Base-by-base conservation (phyloP, 2,888 invertebrate genomes). In the Nineta flava region DNA sequence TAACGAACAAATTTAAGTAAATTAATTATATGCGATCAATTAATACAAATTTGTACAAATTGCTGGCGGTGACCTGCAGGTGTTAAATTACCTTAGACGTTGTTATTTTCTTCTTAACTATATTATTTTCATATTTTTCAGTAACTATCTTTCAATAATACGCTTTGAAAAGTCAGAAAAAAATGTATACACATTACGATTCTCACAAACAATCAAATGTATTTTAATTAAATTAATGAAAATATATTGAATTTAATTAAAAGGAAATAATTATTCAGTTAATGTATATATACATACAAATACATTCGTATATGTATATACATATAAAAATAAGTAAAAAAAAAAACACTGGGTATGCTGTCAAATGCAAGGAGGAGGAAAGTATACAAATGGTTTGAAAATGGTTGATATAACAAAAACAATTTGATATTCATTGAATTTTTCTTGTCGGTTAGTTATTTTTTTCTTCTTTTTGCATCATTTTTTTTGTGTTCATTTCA, bases 341-440 rank as follows among this genome's bases (percentile, higher is more conserved):
- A 9, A 32, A 13, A 38, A 6, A 6, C 12, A n/a, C 12, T 38
- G 38, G 38, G 38, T n/a, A 12, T 15, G 38, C 38, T 38, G 38
- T 38, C 38, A 38, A 38, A 38, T 38, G 15, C 15, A 38, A 38
- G 15, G 15, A 38, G 38, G 38, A 38, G 38, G 38, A 38, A 38
- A 38, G n/a, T 7, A 26, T 26, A 26, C 26, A 26, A 26, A 26
- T 26, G 26, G 26, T 26, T 26, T 26, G 26, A 26, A 26, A 26
- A 26, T 26, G 26, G 6, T 26, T 26, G 6, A 7, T 26, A 26
- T 26, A 26, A 41, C 41, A 48, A 48, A 48, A 48, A 48, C 48
- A 48, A 48, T 60, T 63, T 62, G 60, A 61, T 61, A 62, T 63
- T 62, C 62, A 63, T 61, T 59, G 62, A 61, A 62, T 62, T 62